A percentile compares a stretch with the other conserved stretches of the same genome.
Evolutionary conservation across 2,797 vertebrate species (phyloP).

Genomic region (Zenarchopterus dispar): DNA sequence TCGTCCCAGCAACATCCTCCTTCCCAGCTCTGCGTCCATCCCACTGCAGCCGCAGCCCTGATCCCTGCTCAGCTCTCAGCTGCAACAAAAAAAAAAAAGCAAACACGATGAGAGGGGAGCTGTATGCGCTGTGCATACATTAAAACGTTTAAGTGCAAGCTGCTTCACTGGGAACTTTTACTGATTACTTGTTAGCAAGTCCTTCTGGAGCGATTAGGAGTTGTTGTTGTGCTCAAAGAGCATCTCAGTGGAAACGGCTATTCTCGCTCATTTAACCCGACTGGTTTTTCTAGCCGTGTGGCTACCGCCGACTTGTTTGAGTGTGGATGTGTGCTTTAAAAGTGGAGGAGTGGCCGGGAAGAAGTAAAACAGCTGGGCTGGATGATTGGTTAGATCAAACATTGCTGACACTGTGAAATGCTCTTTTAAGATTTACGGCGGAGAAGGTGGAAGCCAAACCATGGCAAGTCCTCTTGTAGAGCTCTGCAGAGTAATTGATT

Average conservation of each 20-base stretch:
- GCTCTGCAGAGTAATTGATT: conserved; percentile 19
- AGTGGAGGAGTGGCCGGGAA: conserved; percentile 31
- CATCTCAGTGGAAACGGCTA: conserved; percentile 33
- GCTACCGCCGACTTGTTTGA: conserved; percentile 25
- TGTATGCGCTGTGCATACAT: conserved; percentile 23
- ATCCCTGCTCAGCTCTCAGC: conserved; percentile 32
- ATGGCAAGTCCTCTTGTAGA: conserved; percentile 46
- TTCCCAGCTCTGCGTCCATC: conserved; percentile 49
- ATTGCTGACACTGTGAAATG: conserved; percentile 68
- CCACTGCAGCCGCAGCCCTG: conserved; percentile 55
- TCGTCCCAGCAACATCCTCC: conserved; percentile 49
- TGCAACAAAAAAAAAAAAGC: conserved; percentile 46
- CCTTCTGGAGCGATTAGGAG: conserved; percentile 11
- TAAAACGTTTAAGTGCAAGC: conserved; percentile 22
- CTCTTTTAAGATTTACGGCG: conserved; percentile 68
- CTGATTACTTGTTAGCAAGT: conserved; percentile 4
- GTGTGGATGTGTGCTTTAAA: conserved; percentile 7
- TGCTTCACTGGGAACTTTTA: conserved; percentile 12
- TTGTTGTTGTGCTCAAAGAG: conserved; percentile 35
- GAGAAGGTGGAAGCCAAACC: conserved; percentile 68
- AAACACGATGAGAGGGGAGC: conserved; percentile 31
- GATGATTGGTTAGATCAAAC: conserved; percentile 49
- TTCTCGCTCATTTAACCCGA: conserved; percentile 34
- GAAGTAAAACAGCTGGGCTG: conserved; percentile 30
- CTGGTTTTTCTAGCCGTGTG: conserved; percentile 28